These are phyloP conservation scores for Steatocranus sp. DNA, from an alignment of 2,797 vertebrate genomes.

Conservation along the genomic window DNA sequence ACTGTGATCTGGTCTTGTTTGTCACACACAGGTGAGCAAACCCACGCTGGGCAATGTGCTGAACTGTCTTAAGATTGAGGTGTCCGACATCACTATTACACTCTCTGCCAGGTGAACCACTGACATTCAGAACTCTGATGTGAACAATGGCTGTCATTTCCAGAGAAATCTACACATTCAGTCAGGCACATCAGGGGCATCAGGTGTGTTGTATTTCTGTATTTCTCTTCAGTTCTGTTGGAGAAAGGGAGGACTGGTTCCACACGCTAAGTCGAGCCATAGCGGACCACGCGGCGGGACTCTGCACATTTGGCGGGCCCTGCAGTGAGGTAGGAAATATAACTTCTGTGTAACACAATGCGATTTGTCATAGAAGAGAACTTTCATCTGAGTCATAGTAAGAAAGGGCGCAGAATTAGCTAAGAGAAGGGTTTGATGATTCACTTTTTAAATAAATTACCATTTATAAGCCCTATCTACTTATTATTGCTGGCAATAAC, in stretches of 20 bases:
- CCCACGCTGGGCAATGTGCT: conserved; percentile 83
- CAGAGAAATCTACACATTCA: not conserved
- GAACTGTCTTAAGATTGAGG: conserved; percentile 88
- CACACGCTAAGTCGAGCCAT: conserved; percentile 87
- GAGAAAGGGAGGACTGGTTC: conserved; percentile 95
- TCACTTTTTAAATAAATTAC: not conserved
- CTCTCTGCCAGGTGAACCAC: conserved; percentile 88
- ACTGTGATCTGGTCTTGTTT: not conserved
- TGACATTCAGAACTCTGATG: not conserved
- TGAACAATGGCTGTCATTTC: not conserved
- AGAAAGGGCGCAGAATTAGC: not conserved
- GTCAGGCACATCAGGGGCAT: not conserved
- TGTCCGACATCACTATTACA: conserved; percentile 83
- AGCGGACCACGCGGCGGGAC: conserved; percentile 77
- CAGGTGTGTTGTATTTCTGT: not conserved
- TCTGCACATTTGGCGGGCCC: conserved; percentile 75
- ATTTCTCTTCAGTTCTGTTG: conserved; percentile 81
- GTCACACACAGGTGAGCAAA: conserved; percentile 83
- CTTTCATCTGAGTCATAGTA: not conserved
- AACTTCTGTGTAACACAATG: not conserved
- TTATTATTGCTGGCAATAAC: not conserved
- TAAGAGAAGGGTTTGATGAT: not conserved
- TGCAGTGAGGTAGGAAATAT: conserved; percentile 69
- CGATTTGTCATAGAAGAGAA: not conserved
- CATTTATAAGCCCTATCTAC: not conserved